Percentiles rank a stretch among this genome's conserved stretches.
These are phyloP conservation scores for Poeciliopsis turrubarensis DNA, from an alignment of 2,113 vertebrate species.

Conservation along the genomic window DNA sequence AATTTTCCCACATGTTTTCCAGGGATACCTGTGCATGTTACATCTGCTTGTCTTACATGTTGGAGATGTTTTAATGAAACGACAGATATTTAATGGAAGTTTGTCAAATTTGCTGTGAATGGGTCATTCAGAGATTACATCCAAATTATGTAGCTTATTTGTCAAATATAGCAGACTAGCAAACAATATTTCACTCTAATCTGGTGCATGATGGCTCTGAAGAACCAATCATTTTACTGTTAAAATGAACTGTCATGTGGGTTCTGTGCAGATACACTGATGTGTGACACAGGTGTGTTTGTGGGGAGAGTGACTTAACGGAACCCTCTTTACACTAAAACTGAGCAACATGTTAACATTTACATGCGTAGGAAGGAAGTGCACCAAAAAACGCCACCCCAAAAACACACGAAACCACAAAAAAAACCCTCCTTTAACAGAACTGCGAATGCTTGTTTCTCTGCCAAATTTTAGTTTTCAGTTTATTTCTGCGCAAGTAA, in stretches of 20 bases:
- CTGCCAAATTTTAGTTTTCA: background rate
- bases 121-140: background rate
- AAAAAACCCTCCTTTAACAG: background rate
- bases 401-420: background rate
- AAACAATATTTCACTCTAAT: background rate
- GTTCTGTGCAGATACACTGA: background rate
- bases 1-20: too few relatives aligned
- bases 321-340: background rate
- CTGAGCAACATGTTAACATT: background rate
- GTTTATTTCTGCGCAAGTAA: background rate
- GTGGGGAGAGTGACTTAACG: constrained; percentile 7
- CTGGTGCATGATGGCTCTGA: background rate
- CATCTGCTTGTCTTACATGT: too few relatives aligned
- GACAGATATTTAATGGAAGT: background rate
- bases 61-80: too few relatives aligned
- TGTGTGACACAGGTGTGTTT: constrained; percentile 30
- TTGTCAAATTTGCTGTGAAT: background rate
- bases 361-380: background rate
- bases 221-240: background rate
- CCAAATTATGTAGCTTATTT: background rate
- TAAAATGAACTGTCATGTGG: background rate
- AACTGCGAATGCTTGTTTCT: background rate
- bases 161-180: background rate
- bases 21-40: too few relatives aligned
- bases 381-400: background rate